phyloP scores from a whole-genome alignment of 2,888 invertebrate genomes.

The Molanna angustata region DNA sequence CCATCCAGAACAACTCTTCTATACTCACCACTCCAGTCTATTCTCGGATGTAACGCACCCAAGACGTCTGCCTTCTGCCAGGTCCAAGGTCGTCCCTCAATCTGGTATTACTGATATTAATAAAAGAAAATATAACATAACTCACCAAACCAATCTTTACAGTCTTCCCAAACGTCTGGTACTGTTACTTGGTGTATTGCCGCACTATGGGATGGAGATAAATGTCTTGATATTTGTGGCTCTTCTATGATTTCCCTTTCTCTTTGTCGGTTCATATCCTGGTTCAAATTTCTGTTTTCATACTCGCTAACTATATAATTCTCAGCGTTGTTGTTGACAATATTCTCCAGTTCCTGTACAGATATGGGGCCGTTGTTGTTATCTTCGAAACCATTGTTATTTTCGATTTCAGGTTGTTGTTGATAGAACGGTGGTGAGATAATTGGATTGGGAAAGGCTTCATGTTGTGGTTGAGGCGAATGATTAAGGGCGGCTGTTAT shows the following conservation, averaged over 20 bases:
- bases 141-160: constrained; percentile 50
- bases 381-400: constrained; percentile 46
- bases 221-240: constrained; percentile 9
- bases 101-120: too few species aligned
- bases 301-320: constrained; percentile 54
- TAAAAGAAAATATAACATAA: constrained; percentile 5
- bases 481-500: constrained; percentile 17
- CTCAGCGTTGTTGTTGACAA: constrained; percentile 55
- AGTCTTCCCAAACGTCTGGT: constrained; percentile 29
- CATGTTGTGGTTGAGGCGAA: constrained; percentile 2
- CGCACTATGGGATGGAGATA: constrained; percentile 11
- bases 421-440: background rate
- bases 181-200: constrained; percentile 8
- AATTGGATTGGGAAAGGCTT: background rate
- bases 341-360: constrained; percentile 56
- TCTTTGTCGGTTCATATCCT: constrained; percentile 34
- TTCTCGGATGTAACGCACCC: too few species aligned
- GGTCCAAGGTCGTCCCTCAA: too few species aligned
- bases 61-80: too few species aligned
- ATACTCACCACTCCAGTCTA: too few species aligned
- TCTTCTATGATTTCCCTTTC: constrained; percentile 18
- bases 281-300: constrained; percentile 45
- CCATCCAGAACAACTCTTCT: too few species aligned
- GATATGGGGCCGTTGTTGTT: constrained; percentile 59
- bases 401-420: constrained; percentile 6